phyloP scores from a whole-genome alignment of 2,113 vertebrate genomes.

The Collichthys lucidus region DNA sequence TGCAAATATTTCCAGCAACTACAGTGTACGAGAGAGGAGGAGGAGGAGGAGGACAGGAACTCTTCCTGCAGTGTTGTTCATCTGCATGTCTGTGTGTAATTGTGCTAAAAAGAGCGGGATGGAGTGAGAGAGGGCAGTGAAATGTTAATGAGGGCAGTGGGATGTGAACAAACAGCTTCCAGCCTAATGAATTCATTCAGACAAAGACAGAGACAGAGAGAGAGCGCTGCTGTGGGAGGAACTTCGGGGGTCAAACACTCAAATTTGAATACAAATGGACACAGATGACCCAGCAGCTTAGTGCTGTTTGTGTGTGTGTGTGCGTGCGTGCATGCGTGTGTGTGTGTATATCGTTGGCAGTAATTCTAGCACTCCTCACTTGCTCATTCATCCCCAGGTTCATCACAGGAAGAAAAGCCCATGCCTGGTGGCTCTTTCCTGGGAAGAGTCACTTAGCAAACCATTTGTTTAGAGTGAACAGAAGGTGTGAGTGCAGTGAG shows the following conservation, averaged over 20 bases:
- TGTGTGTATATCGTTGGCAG: background rate
- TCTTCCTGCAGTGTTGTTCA: slow-evolving; percentile 27
- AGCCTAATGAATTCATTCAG: slow-evolving; percentile 73
- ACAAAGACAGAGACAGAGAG: slow-evolving; percentile 42
- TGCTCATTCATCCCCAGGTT: background rate
- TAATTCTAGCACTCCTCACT: background rate
- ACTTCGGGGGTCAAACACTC: slow-evolving; percentile 47
- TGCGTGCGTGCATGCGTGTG: too few species aligned
- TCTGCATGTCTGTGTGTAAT: slow-evolving; percentile 35
- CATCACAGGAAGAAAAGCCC: background rate
- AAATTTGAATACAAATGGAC: slow-evolving; percentile 53
- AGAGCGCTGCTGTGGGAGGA: slow-evolving; percentile 21
- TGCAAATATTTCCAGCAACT: too few species aligned
- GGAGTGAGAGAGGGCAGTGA: slow-evolving; percentile 47
- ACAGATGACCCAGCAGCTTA: slow-evolving; percentile 44
- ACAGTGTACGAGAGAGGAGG: background rate
- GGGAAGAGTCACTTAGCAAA: background rate
- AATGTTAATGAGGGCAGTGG: slow-evolving; percentile 77
- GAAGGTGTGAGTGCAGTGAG: background rate
- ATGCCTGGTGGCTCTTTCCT: background rate
- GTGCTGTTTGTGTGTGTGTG: background rate
- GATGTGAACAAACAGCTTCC: slow-evolving; percentile 75
- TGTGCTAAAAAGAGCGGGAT: slow-evolving; percentile 35
- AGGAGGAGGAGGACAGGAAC: background rate
- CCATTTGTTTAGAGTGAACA: background rate